Percentiles rank a stretch among this genome's conserved stretches.
These are phyloP conservation scores for Phylloscopus collybita DNA, from an alignment of 2,797 vertebrate genomes.

Conservation along the genomic window DNA sequence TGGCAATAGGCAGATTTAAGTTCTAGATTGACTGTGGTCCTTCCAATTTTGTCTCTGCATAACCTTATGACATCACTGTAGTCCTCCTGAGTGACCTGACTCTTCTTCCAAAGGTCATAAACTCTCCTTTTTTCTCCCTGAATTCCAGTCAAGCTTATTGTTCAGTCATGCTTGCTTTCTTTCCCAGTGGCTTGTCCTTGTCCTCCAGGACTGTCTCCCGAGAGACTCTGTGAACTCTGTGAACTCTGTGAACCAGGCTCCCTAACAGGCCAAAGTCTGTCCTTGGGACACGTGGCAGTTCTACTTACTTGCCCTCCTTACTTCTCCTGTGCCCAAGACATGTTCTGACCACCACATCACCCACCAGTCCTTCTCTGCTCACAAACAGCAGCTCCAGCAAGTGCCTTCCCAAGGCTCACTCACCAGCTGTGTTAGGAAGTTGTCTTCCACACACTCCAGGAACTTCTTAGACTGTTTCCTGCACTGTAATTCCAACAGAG, in stretches of 20 bases:
- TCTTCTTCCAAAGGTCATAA: neutral
- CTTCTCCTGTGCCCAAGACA: neutral
- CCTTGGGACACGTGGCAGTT: accelerated
- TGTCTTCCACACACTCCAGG: neutral
- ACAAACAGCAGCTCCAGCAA: neutral
- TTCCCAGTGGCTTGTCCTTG: neutral
- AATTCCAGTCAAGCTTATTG: neutral
- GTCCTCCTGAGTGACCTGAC: neutral
- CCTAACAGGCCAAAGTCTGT: neutral
- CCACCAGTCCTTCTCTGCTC: neutral
- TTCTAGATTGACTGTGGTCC: neutral
- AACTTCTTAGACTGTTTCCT: neutral
- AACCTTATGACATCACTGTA: neutral
- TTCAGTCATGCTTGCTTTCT: neutral
- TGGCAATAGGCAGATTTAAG: neutral
- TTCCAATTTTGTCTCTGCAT: neutral
- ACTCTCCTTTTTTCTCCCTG: neutral
- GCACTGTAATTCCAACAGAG: neutral
- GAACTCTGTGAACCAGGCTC: neutral
- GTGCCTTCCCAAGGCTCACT: neutral
- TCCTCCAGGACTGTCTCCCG: neutral
- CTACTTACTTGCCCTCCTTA: neutral
- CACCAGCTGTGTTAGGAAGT: neutral
- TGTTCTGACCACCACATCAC: neutral
- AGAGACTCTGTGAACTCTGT: neutral